Base-by-base conservation (phyloP, 2,797 vertebrate species). In the Esox lucius region DNA sequence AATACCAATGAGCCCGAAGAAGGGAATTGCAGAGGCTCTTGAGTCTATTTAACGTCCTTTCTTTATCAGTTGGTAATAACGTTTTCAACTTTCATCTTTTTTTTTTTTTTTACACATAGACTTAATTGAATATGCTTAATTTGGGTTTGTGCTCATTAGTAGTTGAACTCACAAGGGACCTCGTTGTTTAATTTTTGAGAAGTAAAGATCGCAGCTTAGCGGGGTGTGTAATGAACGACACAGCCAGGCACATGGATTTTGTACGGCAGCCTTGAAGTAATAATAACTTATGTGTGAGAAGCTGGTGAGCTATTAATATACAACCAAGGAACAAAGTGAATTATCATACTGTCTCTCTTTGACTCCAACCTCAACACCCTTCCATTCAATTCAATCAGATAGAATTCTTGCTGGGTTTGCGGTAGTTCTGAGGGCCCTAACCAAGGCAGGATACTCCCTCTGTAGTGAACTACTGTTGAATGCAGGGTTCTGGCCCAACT, bases 61-160 rank as follows among this genome's bases (percentile, higher is more conserved):
- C 82, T 86, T 85, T 22, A 13, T 78, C 83, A 75, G 79, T 83
- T 84, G 5, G 61, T 80, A 75, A 85, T 87, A 88, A 84, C 79
- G 46, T 69, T 80, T 84, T 84, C 72, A 84, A 85, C 91, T 90
- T 90, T 88, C 85, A 90, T 89, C 83, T n/a, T n/a, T 39, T 39
- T 39, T 39, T 39, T 35, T n/a, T 51, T 89, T 81, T 82, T 65
- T 83, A 76, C 88, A 89, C 87, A 83, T 81, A 85, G 79, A 82
- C 84, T 86, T 87, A 90, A 90, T 89, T 62, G 68, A 89, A 87
- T 59, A 59, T 83, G 75, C 83, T 88, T 90, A 86, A 90, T 92
- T 89, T 86, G 81, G 81, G 86, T n/a, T 88, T 85, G 78, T 75
- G 86, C 88, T 89, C 86, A 86, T 90, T 90, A 90, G 80, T 67